phyloP scores from a whole-genome alignment of 1,140 invertebrate species.

The Conus ventricosus region DNA sequence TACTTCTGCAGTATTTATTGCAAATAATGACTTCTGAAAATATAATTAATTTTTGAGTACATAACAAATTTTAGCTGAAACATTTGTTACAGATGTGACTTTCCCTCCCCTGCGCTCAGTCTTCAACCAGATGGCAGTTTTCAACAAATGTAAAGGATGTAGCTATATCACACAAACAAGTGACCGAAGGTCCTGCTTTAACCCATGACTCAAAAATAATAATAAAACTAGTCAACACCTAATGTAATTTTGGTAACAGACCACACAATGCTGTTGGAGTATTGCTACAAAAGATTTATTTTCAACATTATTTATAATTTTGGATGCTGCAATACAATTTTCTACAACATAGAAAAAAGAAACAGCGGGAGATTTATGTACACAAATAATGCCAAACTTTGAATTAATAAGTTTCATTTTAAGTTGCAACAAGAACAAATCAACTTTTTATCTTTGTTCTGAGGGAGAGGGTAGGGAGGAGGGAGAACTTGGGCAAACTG shows the following conservation, averaged over 20 bases:
- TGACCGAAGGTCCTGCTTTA: too few relatives aligned
- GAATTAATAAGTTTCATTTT: not conserved
- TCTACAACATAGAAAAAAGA: slow-evolving; percentile 30
- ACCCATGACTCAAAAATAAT: too few relatives aligned
- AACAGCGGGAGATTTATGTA: slow-evolving; percentile 10
- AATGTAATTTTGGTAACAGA: not conserved
- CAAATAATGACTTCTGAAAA: too few relatives aligned
- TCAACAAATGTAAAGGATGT: too few relatives aligned
- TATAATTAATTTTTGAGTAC: too few relatives aligned
- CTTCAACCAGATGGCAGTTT: too few relatives aligned
- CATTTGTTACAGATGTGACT: too few relatives aligned
- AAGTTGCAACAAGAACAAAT: not conserved
- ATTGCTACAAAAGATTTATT: slow-evolving; percentile 36
- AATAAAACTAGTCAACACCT: too few relatives aligned
- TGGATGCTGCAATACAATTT: slow-evolving; percentile 29
- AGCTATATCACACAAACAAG: too few relatives aligned
- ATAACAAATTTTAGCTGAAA: too few relatives aligned
- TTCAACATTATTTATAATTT: slow-evolving; percentile 31
- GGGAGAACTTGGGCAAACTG: not conserved
- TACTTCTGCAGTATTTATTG: too few relatives aligned
- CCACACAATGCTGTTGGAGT: not conserved
- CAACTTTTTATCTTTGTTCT: not conserved
- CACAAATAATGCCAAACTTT: slow-evolving; percentile 17
- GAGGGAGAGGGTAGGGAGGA: not conserved
- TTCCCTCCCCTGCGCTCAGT: too few relatives aligned